Conservation (phyloP, 1,140 invertebrate genomes). For the Mycetomoellerius zeteki region DNA sequence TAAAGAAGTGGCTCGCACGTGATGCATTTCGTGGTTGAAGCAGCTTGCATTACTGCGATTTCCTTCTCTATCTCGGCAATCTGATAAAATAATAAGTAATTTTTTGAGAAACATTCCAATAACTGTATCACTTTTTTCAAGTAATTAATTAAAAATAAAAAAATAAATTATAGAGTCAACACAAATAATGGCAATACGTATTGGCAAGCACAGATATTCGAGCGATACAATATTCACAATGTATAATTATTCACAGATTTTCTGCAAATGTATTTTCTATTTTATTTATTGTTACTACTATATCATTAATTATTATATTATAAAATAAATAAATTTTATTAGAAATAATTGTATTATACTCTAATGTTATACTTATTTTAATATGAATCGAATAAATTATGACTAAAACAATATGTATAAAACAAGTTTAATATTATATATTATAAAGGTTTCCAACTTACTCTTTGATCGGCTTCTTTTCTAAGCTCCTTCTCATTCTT, state of each 20-base stretch:
- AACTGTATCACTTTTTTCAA: not conserved
- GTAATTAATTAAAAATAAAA: not conserved
- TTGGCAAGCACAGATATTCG: not conserved
- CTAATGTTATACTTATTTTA: not conserved
- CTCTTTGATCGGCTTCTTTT: slow-evolving; percentile 89
- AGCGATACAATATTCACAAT: not conserved
- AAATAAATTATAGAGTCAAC: too few relatives aligned
- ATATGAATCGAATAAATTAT: not conserved
- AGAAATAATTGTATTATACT: too few relatives aligned
- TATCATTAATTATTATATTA: too few relatives aligned
- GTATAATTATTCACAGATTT: not conserved
- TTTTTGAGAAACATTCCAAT: not conserved
- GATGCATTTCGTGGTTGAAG: slow-evolving; percentile 89
- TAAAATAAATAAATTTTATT: too few relatives aligned
- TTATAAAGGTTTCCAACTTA: slow-evolving; percentile 80
- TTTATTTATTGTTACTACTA: too few relatives aligned
- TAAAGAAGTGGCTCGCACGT: slow-evolving; percentile 89
- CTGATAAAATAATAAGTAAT: slow-evolving; percentile 85
- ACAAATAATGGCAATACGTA: too few relatives aligned
- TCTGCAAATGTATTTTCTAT: too few relatives aligned
- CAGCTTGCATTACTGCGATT: slow-evolving; percentile 90
- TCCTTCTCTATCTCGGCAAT: slow-evolving; percentile 91
- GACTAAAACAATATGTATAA: slow-evolving; percentile 13
- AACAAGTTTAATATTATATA: not conserved
- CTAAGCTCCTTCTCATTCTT: slow-evolving; percentile 88